A percentile compares a stretch with the other conserved stretches of the same genome.
Conservation (phyloP, 1,140 invertebrate genomes). For the Metopolophium dirhodum region DNA sequence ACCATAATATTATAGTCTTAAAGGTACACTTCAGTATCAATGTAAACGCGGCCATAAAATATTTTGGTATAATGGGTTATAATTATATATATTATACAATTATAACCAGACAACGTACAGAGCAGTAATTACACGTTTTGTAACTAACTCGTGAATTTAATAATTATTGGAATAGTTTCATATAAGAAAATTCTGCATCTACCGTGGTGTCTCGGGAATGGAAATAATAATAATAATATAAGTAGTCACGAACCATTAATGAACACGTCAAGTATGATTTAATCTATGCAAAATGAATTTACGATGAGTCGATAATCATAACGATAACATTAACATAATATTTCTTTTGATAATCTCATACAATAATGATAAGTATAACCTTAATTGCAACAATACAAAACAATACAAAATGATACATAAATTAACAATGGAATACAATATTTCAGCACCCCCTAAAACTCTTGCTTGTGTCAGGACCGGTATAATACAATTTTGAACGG, state of each 20-base stretch:
- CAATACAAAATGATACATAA: no score
- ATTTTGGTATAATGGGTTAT: no score
- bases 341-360: not conserved
- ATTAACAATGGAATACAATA: no score
- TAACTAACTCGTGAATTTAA: no score
- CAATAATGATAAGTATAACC: no score
- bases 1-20: not conserved
- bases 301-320: not conserved
- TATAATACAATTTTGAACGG: no score
- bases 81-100: no score
- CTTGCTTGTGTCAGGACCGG: no score
- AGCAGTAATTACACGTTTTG: not conserved
- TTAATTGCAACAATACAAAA: no score
- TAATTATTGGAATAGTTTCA: not conserved
- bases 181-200: not conserved
- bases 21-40: not conserved
- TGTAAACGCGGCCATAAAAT: no score
- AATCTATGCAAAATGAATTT: not conserved
- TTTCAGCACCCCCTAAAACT: no score
- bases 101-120: not conserved
- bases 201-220: not conserved
- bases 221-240: not conserved
- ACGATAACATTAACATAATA: not conserved
- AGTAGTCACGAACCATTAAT: not conserved
- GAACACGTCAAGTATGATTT: not conserved